Base-by-base conservation (phyloP, 2,797 vertebrate species). In the Typhlichthys subterraneus region DNA sequence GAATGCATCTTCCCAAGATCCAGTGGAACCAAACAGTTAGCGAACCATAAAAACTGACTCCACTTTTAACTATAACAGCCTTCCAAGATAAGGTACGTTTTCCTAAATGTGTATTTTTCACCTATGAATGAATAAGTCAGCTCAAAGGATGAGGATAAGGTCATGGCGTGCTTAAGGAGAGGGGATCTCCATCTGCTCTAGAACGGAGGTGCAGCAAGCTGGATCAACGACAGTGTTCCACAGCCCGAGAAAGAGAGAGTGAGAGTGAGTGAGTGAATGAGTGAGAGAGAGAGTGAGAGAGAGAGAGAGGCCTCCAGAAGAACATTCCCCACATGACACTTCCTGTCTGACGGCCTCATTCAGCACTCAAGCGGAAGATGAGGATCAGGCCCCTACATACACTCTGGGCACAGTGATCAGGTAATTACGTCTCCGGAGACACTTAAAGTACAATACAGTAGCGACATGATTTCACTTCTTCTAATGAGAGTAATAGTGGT, bases 291-390 rank as follows among this genome's bases (percentile, higher is more conserved):
- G 45, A 12, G 53, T 9, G 12, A 6, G 31, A 42, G 56, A 57
- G 63, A 69, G 75, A 76, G 60, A 67, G 53, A 73, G 84, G 0
- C 82, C 87, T 86, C 72, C 75, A 90, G 86, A 84, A 84, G 19
- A 19, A 19, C 88, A 91, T 91, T 91, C 88, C 87, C 86, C 81
- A 76, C 61, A 86, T 82, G 80, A 87, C 84, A 72, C 69, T 92
- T 92, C 91, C 91, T 91, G 89, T 87, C 86, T 84, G 69, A 29
- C 63, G 80, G 75, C 73, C 88, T 88, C 87, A 89, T 86, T 90
- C 88, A 84, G 86, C 90, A 88, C 72, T 65, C 72, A 65, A 73
- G 78, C 84, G 81, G 73, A 88, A 79, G 80, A 45, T 45, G 13
- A 13, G 55, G 75, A 45, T 45, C 12, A 13, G 55, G 75, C 38